Conservation (phyloP, 2,797 vertebrate species). For the Squalus acanthias region DNA sequence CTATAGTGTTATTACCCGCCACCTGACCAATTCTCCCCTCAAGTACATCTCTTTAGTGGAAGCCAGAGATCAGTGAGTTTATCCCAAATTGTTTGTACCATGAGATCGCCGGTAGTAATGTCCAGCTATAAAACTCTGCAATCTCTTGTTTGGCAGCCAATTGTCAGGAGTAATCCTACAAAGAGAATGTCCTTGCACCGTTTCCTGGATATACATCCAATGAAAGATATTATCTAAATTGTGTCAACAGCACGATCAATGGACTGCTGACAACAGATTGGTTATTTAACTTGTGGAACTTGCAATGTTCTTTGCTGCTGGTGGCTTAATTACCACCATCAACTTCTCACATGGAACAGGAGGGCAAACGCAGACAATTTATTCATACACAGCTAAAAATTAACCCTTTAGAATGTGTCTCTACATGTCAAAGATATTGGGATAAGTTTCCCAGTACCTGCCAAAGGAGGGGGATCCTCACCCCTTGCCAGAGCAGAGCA, state of each 20-base stretch:
- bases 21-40: not conserved
- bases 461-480: not conserved
- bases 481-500: not conserved
- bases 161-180: not conserved
- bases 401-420: not conserved
- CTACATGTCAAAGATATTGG: not conserved
- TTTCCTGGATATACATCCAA: not conserved
- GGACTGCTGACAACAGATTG: not conserved
- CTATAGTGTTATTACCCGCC: not conserved
- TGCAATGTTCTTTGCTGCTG: not conserved
- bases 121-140: not conserved
- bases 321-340: not conserved
- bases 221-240: conserved; percentile 20
- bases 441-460: not conserved
- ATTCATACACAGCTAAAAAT: not conserved
- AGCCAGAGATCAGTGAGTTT: not conserved
- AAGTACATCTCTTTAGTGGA: not conserved
- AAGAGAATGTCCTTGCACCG: not conserved
- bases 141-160: conserved; percentile 3
- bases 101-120: not conserved
- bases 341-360: not conserved
- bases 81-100: not conserved
- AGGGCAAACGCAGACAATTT: not conserved
- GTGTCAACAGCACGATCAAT: conserved; percentile 2
- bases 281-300: conserved; percentile 21